These are phyloP conservation scores for Spisula solida DNA, from an alignment of 2,888 invertebrate genomes.

Conservation along the genomic window DNA sequence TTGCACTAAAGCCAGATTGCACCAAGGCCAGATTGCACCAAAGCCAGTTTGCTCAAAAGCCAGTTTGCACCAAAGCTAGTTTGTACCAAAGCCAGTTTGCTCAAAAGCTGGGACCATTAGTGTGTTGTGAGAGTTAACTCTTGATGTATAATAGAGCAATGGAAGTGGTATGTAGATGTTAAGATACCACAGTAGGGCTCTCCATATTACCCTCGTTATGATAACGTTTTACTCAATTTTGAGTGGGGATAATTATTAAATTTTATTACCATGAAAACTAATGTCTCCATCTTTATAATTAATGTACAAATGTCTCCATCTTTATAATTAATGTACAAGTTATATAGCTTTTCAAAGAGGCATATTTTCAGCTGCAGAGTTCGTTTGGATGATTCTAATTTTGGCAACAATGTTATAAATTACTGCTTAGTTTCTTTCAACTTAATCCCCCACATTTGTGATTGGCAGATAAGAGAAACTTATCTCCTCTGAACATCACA, in stretches of 20 bases:
- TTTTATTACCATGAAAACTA: slow-evolving; percentile 8
- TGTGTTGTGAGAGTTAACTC: too few relatives aligned
- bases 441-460: slow-evolving; percentile 12
- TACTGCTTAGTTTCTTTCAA: slow-evolving; percentile 32
- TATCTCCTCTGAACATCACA: neutral
- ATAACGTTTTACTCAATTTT: neutral
- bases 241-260: slow-evolving; percentile 7
- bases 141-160: too few relatives aligned
- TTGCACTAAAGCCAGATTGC: too few relatives aligned
- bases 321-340: neutral
- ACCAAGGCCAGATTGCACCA: too few relatives aligned
- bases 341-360: neutral
- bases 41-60: too few relatives aligned
- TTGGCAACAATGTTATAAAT: slow-evolving; percentile 33
- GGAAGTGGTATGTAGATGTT: neutral
- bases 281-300: neutral
- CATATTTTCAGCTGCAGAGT: neutral
- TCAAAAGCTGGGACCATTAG: too few relatives aligned
- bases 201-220: neutral
- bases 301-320: neutral
- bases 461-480: slow-evolving; percentile 28
- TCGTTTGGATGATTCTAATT: slow-evolving; percentile 17
- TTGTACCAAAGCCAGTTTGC: too few relatives aligned
- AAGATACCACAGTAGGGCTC: neutral
- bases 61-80: too few relatives aligned